phyloP scores from a whole-genome alignment of 2,113 vertebrate genomes.

The Sprattus sprattus region DNA sequence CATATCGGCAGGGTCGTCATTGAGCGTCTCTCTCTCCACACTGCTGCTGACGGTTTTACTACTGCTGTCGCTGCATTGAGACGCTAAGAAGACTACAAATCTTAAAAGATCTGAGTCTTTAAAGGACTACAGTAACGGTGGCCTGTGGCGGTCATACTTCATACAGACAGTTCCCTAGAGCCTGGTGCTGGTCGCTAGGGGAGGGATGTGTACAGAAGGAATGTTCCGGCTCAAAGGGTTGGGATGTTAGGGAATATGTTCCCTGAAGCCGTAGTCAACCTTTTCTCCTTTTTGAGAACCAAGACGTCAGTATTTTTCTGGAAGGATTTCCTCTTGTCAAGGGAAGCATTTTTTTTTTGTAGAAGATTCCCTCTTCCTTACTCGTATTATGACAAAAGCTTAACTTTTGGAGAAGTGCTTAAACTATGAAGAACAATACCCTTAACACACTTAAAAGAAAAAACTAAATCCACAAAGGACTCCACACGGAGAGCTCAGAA shows the following conservation, averaged over 20 bases:
- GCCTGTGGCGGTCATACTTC: constrained; percentile 60
- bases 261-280: constrained; percentile 38
- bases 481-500: background rate
- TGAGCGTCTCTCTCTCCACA: constrained; percentile 61
- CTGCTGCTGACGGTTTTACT: constrained; percentile 72
- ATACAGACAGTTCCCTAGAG: constrained; percentile 52
- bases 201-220: constrained; percentile 27
- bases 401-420: constrained; percentile 34
- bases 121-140: constrained; percentile 63
- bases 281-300: constrained; percentile 47
- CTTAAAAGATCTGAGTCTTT: constrained; percentile 43
- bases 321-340: constrained; percentile 17
- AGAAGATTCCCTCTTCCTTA: constrained; percentile 44
- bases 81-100: constrained; percentile 50
- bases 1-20: constrained; percentile 61
- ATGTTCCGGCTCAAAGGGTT: background rate
- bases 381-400: constrained; percentile 43
- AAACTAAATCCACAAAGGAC: background rate
- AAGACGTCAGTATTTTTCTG: constrained; percentile 44
- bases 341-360: constrained; percentile 21
- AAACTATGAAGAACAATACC: constrained; percentile 56
- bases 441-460: constrained; percentile 16
- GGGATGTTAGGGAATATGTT: constrained; percentile 12
- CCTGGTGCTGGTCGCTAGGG: constrained; percentile 71
- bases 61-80: constrained; percentile 69